These are phyloP conservation scores for Gymnoscopelus braueri DNA, from an alignment of 2,797 vertebrate species.

Conservation along the genomic window DNA sequence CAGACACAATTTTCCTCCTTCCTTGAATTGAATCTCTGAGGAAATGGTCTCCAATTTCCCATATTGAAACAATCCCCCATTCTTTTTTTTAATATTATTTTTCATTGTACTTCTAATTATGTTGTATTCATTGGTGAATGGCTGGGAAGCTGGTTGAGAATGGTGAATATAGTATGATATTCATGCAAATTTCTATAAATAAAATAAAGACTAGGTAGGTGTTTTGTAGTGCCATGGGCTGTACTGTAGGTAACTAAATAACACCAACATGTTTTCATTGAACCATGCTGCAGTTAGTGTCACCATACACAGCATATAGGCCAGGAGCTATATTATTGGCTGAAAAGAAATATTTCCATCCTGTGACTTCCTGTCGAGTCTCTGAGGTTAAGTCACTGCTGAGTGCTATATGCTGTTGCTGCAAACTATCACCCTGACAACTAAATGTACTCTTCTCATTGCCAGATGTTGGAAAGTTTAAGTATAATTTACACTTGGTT, in stretches of 20 bases:
- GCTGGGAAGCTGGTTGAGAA: not conserved
- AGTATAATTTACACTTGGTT: not conserved
- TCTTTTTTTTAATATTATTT: not conserved
- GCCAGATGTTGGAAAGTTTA: not conserved
- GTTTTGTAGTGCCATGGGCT: no score
- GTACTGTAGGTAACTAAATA: no score
- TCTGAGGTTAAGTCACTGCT: not conserved
- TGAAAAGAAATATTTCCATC: not conserved
- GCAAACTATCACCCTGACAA: not conserved
- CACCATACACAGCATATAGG: no score
- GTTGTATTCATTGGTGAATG: not conserved
- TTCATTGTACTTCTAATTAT: not conserved
- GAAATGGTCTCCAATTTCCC: slow-evolving; percentile 40
- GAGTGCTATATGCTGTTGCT: slow-evolving; percentile 19
- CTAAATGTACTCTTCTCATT: not conserved
- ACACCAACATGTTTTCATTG: no score
- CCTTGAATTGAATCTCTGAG: slow-evolving; percentile 55
- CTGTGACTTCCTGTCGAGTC: not conserved
- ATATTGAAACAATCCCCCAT: slow-evolving; percentile 14
- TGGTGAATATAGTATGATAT: not conserved
- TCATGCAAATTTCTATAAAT: no score
- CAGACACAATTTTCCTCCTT: slow-evolving; percentile 40
- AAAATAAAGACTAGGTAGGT: no score
- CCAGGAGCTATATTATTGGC: no score
- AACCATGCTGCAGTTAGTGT: no score